Evolutionary conservation across 2,113 vertebrate species (phyloP).

Genomic region (Sarotherodon lohbergeri): DNA sequence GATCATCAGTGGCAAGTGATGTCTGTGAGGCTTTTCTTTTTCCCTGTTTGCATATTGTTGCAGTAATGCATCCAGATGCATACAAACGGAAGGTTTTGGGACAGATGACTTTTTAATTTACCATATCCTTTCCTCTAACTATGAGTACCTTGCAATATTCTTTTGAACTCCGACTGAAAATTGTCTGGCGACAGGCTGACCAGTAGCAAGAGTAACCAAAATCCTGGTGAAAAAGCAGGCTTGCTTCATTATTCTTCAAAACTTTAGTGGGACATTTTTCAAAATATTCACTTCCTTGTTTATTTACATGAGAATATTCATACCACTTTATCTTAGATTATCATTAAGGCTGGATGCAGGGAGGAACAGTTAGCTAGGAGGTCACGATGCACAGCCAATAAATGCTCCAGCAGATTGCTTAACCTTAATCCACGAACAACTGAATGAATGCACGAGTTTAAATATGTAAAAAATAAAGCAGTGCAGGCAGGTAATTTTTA

Average conservation of each 20-base stretch:
- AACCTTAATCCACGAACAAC: neutral
- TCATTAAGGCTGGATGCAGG: neutral
- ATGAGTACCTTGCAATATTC: neutral
- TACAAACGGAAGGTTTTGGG: neutral
- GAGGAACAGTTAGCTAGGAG: neutral
- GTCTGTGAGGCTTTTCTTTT: conserved; percentile 26
- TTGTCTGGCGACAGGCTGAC: neutral
- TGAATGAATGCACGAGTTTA: neutral
- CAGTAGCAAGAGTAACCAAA: neutral
- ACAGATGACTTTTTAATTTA: neutral
- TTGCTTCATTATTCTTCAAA: neutral
- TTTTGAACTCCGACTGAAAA: neutral
- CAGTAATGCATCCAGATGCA: neutral
- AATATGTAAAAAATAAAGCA: neutral
- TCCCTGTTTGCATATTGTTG: neutral
- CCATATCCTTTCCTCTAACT: neutral
- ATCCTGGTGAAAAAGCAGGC: neutral
- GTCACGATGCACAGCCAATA: neutral
- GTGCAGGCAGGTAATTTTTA: neutral
- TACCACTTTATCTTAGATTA: neutral
- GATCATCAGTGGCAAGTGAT: conserved; percentile 42
- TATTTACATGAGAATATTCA: neutral
- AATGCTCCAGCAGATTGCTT: neutral
- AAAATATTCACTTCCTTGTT: neutral
- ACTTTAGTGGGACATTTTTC: neutral